phyloP scores from a whole-genome alignment of 2,888 invertebrate species.

The Yponomeuta sedellus region DNA sequence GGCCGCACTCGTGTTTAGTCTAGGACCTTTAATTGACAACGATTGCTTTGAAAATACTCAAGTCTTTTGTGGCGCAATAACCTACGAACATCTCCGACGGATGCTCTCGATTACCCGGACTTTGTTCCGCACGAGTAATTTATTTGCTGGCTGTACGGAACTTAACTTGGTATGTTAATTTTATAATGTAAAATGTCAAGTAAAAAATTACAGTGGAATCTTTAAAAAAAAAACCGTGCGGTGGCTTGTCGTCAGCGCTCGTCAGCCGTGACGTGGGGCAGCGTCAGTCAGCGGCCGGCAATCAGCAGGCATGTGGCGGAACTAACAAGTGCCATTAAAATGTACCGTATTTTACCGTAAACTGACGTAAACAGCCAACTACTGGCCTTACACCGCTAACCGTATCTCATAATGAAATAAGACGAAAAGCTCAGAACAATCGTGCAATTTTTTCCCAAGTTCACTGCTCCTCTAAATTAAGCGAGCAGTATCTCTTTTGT shows the following conservation, averaged over 20 bases:
- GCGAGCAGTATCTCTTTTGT: not conserved
- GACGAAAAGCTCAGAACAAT: slow-evolving; percentile 3
- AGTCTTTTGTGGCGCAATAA: not conserved
- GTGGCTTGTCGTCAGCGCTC: not conserved
- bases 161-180: not conserved
- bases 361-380: slow-evolving; percentile 31
- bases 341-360: slow-evolving; percentile 59
- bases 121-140: no score
- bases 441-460: slow-evolving; percentile 4
- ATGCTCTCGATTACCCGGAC: not conserved
- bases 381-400: slow-evolving; percentile 29
- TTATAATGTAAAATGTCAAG: not conserved
- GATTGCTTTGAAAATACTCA: slow-evolving; percentile 12
- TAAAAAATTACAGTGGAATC: not conserved
- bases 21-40: slow-evolving; percentile 1
- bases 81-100: not conserved
- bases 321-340: slow-evolving; percentile 58
- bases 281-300: slow-evolving; percentile 22
- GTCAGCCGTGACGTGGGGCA: not conserved
- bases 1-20: slow-evolving; percentile 30
- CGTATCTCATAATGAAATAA: slow-evolving; percentile 4
- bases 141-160: no score
- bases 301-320: slow-evolving; percentile 54
- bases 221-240: not conserved
- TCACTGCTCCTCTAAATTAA: slow-evolving; percentile 12